Evolutionary conservation across 2,888 invertebrate genomes (phyloP), one percentile per base, ranked within the genome.

Genomic region (Agelastica alni): DNA sequence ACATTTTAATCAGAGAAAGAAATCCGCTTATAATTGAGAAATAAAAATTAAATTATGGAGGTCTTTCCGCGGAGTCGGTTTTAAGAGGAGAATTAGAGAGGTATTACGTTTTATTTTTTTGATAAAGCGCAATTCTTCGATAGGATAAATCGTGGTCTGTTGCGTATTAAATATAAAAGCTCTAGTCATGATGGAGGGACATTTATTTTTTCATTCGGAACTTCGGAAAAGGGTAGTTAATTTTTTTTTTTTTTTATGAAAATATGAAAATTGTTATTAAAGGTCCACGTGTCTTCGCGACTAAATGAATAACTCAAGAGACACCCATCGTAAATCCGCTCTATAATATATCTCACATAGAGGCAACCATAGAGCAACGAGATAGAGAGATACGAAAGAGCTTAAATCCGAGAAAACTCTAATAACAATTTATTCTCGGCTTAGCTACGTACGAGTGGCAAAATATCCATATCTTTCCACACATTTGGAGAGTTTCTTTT

Each of bases 21-120:
- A 59, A 59, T 59, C 59, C 59, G 42, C 59, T 59, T 59, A 59
- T 51, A 36, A 42, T 56, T 46, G 59, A 41, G 51, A 59, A 56
- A 56, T 59, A 56, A 56, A 59, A 59, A 56, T 59, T 59, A 53
- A 51, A 56, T 58, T 54, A 30, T 48, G 31, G 14, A 49, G 39
- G 39, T 48, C 51, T 41, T 10, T 32, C 28, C 13, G 31, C 20
- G n/a, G 37, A 47, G 16, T 44, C 31, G 22, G 34, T 41, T 39
- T 22, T 30, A 32, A 20, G 5, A 45, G 28, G 26, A 37, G n/a
- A 9, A 13, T 9, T 7, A 13, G 5, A 37, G 10, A 10, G 16
- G 28, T 37, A 47, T 37, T 36, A 47, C 46, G 2, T 20, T 37
- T 37, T 37, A n/a, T 7, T 32, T 32, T 5, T 14, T 4, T 32